Percentiles rank a stretch among this genome's conserved stretches.
These are phyloP conservation scores for Lepidurus couesii DNA, from an alignment of 1,140 invertebrate genomes.

Conservation along the genomic window DNA sequence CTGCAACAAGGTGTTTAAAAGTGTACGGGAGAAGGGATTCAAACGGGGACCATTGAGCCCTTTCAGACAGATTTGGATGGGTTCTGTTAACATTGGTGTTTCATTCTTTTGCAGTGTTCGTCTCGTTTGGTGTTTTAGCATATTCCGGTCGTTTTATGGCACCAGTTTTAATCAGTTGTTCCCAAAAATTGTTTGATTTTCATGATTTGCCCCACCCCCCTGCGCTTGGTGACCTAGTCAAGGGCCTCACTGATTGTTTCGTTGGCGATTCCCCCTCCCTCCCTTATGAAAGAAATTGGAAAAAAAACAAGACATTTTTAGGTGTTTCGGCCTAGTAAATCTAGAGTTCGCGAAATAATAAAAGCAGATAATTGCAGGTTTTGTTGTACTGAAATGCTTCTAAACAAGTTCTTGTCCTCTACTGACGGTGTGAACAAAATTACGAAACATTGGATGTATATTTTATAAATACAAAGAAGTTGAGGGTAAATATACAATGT, in stretches of 20 bases:
- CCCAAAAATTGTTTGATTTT: background rate
- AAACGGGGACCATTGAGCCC: background rate
- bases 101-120: no score
- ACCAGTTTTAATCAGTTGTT: background rate
- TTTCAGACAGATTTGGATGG: no score
- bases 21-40: background rate
- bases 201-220: background rate
- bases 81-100: no score
- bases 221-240: constrained; percentile 17
- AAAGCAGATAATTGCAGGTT: background rate
- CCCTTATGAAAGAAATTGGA: background rate
- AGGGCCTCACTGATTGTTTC: background rate
- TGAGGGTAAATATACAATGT: no score
- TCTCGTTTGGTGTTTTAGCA: background rate
- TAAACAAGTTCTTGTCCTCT: no score
- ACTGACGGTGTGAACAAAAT: no score
- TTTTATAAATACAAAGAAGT: no score
- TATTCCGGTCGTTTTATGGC: background rate
- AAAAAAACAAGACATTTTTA: background rate
- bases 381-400: no score
- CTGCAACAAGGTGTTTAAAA: background rate
- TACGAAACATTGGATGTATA: no score
- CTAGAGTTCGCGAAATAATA: background rate
- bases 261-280: background rate
- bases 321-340: background rate